Evolutionary conservation across 2,888 invertebrate genomes (phyloP).

Genomic region (Hymenopus coronatus): DNA sequence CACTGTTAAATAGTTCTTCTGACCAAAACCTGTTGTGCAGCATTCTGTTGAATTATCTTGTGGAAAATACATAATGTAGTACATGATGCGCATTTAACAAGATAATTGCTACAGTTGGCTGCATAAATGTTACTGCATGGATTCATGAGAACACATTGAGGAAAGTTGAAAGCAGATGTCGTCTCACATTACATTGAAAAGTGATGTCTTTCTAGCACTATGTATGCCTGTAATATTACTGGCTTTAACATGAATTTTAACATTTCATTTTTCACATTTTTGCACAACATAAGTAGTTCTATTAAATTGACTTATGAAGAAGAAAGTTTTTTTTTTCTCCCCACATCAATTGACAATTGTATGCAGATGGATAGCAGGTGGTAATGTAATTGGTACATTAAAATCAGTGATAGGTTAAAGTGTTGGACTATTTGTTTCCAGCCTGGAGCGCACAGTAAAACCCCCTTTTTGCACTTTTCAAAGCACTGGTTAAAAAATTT

Average conservation of each 20-base stretch:
- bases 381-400: no score
- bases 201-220: background rate
- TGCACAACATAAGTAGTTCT: background rate
- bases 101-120: constrained; percentile 1
- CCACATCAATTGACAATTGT: no score
- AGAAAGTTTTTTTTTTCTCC: background rate
- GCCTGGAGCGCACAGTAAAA: no score
- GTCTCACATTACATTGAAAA: background rate
- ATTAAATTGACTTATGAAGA: background rate
- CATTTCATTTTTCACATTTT: background rate
- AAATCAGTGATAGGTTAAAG: no score
- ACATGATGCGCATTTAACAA: background rate
- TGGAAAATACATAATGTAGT: no score
- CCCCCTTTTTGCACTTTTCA: no score
- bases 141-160: constrained; percentile 12
- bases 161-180: background rate
- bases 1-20: background rate
- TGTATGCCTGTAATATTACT: background rate
- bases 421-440: no score
- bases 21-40: background rate
- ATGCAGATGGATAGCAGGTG: no score
- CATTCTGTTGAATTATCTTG: background rate
- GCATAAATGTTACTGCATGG: constrained; percentile 10
- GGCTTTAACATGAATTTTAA: background rate
- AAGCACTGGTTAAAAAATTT: no score